These are phyloP conservation scores for Terrapene triunguis DNA, from an alignment of 2,113 vertebrate species.

Conservation along the genomic window DNA sequence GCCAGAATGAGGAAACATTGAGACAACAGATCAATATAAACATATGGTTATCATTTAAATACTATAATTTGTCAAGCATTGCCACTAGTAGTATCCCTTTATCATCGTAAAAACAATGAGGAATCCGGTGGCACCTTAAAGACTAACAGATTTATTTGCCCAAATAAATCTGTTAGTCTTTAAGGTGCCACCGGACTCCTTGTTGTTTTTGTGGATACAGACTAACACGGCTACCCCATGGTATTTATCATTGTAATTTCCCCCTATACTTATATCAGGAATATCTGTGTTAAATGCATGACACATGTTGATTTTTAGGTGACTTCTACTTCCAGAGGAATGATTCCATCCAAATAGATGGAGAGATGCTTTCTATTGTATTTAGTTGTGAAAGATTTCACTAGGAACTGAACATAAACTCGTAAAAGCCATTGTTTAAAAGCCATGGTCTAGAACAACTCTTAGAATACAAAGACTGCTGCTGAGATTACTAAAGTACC, in stretches of 20 bases:
- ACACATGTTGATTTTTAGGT: neutral
- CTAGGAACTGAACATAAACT: fast-evolving
- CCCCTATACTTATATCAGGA: conserved; percentile 20
- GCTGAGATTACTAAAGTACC: neutral
- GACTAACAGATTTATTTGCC: too few species aligned
- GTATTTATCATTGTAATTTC: neutral
- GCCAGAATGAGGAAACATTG: neutral
- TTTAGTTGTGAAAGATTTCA: neutral
- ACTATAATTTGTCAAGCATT: neutral
- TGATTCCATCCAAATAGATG: neutral
- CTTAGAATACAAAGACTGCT: neutral
- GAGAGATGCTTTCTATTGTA: neutral
- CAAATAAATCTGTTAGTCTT: too few species aligned
- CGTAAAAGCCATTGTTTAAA: neutral
- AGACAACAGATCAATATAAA: neutral
- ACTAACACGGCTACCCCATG: too few species aligned
- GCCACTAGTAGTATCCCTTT: neutral
- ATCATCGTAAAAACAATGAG: neutral
- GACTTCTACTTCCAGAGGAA: neutral
- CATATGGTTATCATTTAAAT: conserved; percentile 31
- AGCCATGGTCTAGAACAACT: neutral
- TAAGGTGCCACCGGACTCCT: too few species aligned
- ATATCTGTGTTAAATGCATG: neutral
- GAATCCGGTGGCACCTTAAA: too few species aligned
- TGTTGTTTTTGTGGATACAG: too few species aligned